A percentile compares a stretch with the other conserved stretches of the same genome.
These are phyloP conservation scores for Oreochromis spilurus DNA, from an alignment of 2,113 vertebrate genomes.

Conservation along the genomic window DNA sequence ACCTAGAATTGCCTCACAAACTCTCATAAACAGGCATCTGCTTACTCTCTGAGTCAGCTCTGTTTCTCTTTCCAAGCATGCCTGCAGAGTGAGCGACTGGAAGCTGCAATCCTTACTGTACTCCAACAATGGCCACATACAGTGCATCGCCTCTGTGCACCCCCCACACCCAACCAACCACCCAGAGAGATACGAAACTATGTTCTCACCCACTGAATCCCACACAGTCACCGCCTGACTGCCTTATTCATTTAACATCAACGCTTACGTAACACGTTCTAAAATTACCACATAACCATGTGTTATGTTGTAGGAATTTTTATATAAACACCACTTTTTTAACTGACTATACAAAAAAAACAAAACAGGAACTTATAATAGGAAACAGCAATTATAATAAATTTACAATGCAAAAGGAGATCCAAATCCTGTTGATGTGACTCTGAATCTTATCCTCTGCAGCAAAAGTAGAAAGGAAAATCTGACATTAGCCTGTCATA, in stretches of 20 bases:
- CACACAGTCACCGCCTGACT: background rate
- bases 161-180: background rate
- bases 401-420: background rate
- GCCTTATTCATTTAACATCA: background rate
- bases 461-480: background rate
- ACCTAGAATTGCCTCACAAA: background rate
- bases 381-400: background rate
- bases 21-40: background rate
- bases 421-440: background rate
- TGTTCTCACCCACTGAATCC: background rate
- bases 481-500: background rate
- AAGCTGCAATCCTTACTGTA: background rate
- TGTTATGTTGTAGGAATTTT: background rate
- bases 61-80: background rate
- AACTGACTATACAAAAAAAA: background rate
- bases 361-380: background rate
- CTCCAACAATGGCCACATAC: conserved; percentile 1
- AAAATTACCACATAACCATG: background rate
- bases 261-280: background rate
- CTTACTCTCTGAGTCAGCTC: background rate
- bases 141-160: background rate
- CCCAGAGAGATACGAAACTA: background rate
- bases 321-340: background rate
- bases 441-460: background rate
- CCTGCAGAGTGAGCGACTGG: background rate